Conservation (phyloP, 2,797 vertebrate species). For the Protosalanx chinensis region DNA sequence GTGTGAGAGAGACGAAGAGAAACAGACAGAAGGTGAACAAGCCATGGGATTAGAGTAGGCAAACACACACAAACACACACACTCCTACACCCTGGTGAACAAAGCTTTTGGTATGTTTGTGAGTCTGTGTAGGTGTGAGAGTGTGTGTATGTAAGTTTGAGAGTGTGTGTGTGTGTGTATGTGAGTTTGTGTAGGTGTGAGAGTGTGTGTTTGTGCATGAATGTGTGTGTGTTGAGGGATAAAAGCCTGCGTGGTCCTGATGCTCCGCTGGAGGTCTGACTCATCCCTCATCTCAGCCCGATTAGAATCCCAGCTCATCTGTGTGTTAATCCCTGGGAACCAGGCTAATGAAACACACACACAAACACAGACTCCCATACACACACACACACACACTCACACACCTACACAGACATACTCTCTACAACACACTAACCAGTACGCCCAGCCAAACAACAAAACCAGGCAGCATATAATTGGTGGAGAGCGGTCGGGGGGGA, state of each 20-base stretch:
- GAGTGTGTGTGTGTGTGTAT: no score
- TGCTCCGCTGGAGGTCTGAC: conserved; percentile 42
- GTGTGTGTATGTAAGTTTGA: no score
- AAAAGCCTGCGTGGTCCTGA: background rate
- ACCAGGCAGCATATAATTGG: background rate
- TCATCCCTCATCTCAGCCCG: conserved; percentile 64
- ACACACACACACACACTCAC: background rate
- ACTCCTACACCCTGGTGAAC: background rate
- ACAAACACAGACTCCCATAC: conserved; percentile 2
- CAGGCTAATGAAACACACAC: conserved; percentile 61
- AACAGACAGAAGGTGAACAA: conserved; percentile 10
- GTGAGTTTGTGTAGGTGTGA: no score
- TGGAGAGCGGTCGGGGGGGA: background rate
- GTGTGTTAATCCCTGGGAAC: conserved; percentile 65
- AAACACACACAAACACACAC: conserved; percentile 7
- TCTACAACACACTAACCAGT: background rate
- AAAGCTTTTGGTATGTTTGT: background rate
- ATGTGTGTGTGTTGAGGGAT: background rate
- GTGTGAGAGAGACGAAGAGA: background rate
- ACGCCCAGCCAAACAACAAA: background rate
- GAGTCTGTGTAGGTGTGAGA: background rate
- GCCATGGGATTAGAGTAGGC: conserved; percentile 4
- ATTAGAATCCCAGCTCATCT: conserved; percentile 72
- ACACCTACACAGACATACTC: no score
- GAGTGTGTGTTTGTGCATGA: no score